These are phyloP conservation scores for Daubentonia madagascariensis DNA, from an alignment of 2,113 vertebrate species.

Conservation along the genomic window DNA sequence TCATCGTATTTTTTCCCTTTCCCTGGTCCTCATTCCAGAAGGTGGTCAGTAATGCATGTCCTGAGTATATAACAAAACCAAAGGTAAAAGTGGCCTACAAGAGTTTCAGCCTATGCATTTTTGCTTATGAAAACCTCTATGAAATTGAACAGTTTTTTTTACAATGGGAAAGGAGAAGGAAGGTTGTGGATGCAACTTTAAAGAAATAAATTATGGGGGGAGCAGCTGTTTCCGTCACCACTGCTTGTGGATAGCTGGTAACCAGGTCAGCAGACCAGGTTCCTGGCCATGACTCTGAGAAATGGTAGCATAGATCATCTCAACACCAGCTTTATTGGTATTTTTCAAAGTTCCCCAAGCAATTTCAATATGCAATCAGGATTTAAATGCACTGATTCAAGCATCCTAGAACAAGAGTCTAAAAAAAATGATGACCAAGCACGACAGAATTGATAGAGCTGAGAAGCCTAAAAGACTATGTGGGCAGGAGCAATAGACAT, in stretches of 20 bases:
- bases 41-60: background rate
- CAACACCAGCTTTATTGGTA: background rate
- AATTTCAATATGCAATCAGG: background rate
- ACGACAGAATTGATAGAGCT: background rate
- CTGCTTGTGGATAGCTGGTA: background rate
- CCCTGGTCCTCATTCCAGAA: background rate
- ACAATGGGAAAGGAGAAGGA: background rate
- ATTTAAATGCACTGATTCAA: background rate
- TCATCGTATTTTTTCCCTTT: background rate
- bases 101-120: background rate
- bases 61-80: background rate
- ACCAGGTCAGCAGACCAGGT: background rate
- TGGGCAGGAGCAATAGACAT: background rate
- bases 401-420: background rate
- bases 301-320: background rate
- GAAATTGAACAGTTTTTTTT: background rate
- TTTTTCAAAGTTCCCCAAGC: background rate
- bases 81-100: background rate
- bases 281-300: background rate
- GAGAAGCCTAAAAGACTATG: background rate
- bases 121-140: background rate
- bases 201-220: background rate
- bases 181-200: background rate
- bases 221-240: background rate
- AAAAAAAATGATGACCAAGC: background rate